Evolutionary conservation across 2,888 invertebrate species (phyloP).

Genomic region (Branchellion lobata): DNA sequence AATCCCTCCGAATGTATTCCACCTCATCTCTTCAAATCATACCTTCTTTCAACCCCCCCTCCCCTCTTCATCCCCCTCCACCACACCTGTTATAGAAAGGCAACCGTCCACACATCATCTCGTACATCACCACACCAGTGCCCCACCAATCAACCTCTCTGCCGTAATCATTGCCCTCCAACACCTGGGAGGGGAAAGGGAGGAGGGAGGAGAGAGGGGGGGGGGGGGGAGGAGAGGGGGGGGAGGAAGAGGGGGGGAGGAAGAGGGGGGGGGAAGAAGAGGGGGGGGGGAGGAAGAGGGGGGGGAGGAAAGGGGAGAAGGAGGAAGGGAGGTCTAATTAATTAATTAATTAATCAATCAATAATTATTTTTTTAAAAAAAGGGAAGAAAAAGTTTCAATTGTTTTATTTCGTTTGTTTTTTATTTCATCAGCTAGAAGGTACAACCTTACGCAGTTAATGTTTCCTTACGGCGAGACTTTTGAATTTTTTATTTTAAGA

Average conservation of each 20-base stretch:
- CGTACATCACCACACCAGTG: constrained; percentile 94
- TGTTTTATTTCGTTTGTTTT: too few relatives aligned
- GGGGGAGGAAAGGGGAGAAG: background rate
- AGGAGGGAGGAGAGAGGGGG: background rate
- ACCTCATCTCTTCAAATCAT: too few relatives aligned
- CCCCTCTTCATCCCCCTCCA: too few relatives aligned
- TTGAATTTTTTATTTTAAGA: too few relatives aligned
- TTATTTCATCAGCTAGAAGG: too few relatives aligned
- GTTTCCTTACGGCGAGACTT: too few relatives aligned
- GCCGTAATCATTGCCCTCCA: constrained; percentile 95
- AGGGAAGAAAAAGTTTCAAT: too few relatives aligned
- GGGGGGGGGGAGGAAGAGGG: background rate
- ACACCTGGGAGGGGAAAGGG: constrained; percentile 59
- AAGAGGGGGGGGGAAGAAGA: background rate
- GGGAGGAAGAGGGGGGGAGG: background rate
- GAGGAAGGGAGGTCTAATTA: too few relatives aligned
- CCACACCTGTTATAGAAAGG: constrained; percentile 84
- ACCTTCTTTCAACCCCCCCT: background rate
- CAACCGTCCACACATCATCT: constrained; percentile 98
- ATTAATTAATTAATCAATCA: too few relatives aligned
- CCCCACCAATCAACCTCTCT: constrained; percentile 98
- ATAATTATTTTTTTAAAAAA: too few relatives aligned
- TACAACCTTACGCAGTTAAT: too few relatives aligned
- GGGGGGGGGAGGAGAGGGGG: background rate
- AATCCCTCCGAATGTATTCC: too few relatives aligned